Conservation (phyloP, 2,113 vertebrate genomes). For the Clarias gariepinus region DNA sequence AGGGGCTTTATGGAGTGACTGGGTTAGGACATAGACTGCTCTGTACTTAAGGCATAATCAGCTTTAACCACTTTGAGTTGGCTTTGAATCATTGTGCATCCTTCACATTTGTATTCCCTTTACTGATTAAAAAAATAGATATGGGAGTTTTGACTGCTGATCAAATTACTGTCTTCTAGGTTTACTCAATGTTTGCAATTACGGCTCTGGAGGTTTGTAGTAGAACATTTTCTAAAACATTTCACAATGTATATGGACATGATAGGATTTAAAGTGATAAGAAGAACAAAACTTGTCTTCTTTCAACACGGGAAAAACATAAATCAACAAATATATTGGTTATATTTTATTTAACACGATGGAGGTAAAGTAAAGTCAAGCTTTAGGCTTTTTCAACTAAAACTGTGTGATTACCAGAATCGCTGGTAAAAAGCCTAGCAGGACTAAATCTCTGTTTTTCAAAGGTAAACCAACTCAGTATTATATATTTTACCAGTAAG, state of each 20-base stretch:
- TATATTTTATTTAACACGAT: neutral
- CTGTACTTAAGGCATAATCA: slow-evolving; percentile 20
- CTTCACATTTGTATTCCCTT: neutral
- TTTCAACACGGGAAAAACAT: neutral
- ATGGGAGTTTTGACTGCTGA: neutral
- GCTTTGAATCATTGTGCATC: neutral
- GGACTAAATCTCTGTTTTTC: neutral
- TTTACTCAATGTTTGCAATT: neutral
- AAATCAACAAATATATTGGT: neutral
- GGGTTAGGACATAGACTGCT: slow-evolving; percentile 32
- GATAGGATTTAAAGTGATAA: neutral
- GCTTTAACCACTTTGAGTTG: slow-evolving; percentile 26
- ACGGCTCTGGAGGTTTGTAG: neutral
- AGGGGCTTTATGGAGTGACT: slow-evolving; percentile 35
- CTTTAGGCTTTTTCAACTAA: neutral
- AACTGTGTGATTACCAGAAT: neutral
- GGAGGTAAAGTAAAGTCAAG: neutral
- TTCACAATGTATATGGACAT: neutral
- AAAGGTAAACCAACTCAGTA: neutral
- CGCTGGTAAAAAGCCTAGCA: neutral
- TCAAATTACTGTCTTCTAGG: neutral
- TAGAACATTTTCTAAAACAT: neutral
- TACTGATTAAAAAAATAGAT: neutral
- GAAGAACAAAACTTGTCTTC: neutral
- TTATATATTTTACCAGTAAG: neutral